Evolutionary conservation across 2,888 invertebrate species (phyloP).

Genomic region (Eudemis profundana): DNA sequence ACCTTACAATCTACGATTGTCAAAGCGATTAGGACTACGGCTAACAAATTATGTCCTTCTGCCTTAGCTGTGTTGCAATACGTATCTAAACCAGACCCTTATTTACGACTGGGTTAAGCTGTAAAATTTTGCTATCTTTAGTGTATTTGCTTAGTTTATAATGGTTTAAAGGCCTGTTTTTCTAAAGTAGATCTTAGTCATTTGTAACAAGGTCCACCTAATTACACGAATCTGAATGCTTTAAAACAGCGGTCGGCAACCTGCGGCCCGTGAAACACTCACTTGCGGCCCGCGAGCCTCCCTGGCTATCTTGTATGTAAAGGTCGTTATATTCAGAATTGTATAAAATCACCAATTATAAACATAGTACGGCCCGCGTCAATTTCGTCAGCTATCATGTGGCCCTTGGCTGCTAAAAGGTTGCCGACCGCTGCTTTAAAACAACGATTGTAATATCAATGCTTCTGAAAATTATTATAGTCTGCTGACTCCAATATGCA

Average conservation of each 20-base stretch:
- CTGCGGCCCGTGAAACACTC: too few species aligned
- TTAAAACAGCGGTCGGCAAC: too few species aligned
- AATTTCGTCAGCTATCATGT: too few species aligned
- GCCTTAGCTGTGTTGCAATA: constrained; percentile 26
- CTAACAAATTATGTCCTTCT: constrained; percentile 40
- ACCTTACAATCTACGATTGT: constrained; percentile 41
- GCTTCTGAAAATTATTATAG: constrained; percentile 5
- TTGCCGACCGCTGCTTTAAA: too few species aligned
- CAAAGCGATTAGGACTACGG: constrained; percentile 28
- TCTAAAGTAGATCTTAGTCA: not conserved
- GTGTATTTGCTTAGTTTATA: not conserved
- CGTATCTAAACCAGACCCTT: constrained; percentile 21
- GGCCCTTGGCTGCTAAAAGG: too few species aligned
- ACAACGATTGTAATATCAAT: too few species aligned
- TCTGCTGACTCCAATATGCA: not conserved
- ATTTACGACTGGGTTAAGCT: constrained; percentile 25
- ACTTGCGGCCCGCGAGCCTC: too few species aligned
- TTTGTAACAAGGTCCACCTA: constrained; percentile 8
- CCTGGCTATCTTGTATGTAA: too few species aligned
- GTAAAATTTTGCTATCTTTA: constrained; percentile 33
- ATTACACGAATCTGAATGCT: not conserved
- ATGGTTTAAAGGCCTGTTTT: not conserved
- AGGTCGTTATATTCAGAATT: too few species aligned
- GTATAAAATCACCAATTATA: too few species aligned
- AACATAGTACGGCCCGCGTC: too few species aligned